Conservation (phyloP, 2,888 invertebrate species). For the Pseudoips prasinana region DNA sequence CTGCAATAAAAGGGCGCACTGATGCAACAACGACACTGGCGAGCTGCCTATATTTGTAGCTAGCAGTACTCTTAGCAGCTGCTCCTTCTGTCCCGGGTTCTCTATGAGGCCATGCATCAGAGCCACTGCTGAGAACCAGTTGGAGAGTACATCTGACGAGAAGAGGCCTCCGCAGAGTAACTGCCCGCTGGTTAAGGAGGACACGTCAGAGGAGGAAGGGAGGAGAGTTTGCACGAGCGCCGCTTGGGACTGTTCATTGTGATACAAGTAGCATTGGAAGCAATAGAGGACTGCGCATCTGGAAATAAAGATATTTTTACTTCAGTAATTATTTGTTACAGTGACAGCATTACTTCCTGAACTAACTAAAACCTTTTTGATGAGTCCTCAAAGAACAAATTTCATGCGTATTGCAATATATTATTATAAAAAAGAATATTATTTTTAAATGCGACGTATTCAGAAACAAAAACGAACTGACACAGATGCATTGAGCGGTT, state of each 20-base stretch:
- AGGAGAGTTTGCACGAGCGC: slow-evolving; percentile 95
- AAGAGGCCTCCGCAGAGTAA: slow-evolving; percentile 96
- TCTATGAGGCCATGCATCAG: slow-evolving; percentile 95
- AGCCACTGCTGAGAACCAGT: slow-evolving; percentile 97
- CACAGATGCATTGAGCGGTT: no score
- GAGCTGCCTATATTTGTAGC: slow-evolving; percentile 92
- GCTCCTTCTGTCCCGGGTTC: slow-evolving; percentile 92
- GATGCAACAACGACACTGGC: slow-evolving; percentile 94
- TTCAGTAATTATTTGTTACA: no score
- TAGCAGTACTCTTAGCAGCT: slow-evolving; percentile 93
- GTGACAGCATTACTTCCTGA: no score
- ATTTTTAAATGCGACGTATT: not conserved
- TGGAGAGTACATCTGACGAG: slow-evolving; percentile 92
- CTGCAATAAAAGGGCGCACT: slow-evolving; percentile 92
- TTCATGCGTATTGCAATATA: no score
- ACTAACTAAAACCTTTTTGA: no score
- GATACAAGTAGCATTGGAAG: slow-evolving; percentile 97
- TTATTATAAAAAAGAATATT: no score
- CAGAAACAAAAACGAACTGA: not conserved
- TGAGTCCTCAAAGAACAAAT: no score
- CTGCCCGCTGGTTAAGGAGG: slow-evolving; percentile 90
- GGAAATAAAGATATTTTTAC: no score
- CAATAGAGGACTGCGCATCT: slow-evolving; percentile 98
- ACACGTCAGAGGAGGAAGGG: slow-evolving; percentile 91
- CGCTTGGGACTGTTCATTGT: slow-evolving; percentile 94